These are phyloP conservation scores for Ostrea denselamellosa DNA, from an alignment of 1,140 invertebrate species.

Conservation along the genomic window DNA sequence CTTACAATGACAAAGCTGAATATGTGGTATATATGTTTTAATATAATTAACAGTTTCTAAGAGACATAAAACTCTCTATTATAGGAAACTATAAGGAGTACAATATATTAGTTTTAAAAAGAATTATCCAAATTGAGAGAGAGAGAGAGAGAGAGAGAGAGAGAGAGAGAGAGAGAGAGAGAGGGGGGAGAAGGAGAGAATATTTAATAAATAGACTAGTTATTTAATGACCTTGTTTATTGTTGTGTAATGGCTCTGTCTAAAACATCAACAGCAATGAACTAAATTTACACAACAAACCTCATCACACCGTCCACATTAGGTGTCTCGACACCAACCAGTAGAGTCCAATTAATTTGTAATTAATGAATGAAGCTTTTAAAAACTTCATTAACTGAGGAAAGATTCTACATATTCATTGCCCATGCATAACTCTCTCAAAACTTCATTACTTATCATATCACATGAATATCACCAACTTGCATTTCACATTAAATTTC, in stretches of 20 bases:
- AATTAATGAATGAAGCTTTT: conserved; percentile 5
- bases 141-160: too few species aligned
- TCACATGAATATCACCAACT: background rate
- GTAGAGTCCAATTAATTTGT: background rate
- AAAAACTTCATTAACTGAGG: background rate
- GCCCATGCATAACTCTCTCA: background rate
- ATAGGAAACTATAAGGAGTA: background rate
- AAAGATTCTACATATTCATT: background rate
- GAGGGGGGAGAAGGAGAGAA: too few species aligned
- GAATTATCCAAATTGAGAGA: background rate
- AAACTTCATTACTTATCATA: background rate
- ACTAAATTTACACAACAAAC: conserved; percentile 20
- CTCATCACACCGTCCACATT: background rate
- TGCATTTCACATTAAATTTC: background rate
- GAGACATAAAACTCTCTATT: background rate
- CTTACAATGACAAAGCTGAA: background rate
- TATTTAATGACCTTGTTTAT: conserved; percentile 1
- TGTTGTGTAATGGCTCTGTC: background rate
- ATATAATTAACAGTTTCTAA: conserved; percentile 13
- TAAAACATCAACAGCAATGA: conserved; percentile 16
- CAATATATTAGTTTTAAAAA: background rate
- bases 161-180: too few species aligned
- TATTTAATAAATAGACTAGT: background rate
- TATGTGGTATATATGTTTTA: conserved; percentile 4
- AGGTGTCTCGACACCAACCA: background rate